phyloP scores from a whole-genome alignment of 2,797 vertebrate species.

The Margarornis squamiger region DNA sequence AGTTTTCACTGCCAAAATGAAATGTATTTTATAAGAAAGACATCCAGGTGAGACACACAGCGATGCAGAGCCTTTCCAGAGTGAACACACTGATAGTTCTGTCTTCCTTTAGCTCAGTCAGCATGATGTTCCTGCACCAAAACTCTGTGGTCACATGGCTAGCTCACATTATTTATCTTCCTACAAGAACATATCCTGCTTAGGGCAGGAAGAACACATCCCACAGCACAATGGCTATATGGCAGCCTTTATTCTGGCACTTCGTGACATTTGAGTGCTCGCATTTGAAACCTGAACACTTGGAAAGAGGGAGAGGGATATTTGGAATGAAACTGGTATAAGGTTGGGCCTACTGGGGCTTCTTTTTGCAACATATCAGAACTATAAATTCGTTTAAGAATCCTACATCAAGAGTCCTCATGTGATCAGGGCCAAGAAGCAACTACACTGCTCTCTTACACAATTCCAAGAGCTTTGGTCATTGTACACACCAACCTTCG shows the following conservation, averaged over 20 bases:
- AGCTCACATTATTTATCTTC: background rate
- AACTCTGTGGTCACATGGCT: rapidly evolving
- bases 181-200: background rate
- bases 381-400: background rate
- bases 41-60: rapidly evolving
- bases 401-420: background rate
- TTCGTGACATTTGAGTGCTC: background rate
- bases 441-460: background rate
- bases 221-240: rapidly evolving
- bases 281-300: background rate
- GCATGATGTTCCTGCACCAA: background rate
- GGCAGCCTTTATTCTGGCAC: background rate
- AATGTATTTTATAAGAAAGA: background rate
- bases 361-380: background rate
- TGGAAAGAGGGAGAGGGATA: background rate
- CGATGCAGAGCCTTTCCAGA: background rate
- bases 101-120: background rate
- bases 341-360: background rate
- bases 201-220: background rate
- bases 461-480: background rate
- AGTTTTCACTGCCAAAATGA: background rate
- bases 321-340: background rate
- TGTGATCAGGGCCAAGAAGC: background rate
- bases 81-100: background rate
- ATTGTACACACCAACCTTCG: background rate